Conservation (phyloP, 2,888 invertebrate species). For the Chrysolina oricalcia region DNA sequence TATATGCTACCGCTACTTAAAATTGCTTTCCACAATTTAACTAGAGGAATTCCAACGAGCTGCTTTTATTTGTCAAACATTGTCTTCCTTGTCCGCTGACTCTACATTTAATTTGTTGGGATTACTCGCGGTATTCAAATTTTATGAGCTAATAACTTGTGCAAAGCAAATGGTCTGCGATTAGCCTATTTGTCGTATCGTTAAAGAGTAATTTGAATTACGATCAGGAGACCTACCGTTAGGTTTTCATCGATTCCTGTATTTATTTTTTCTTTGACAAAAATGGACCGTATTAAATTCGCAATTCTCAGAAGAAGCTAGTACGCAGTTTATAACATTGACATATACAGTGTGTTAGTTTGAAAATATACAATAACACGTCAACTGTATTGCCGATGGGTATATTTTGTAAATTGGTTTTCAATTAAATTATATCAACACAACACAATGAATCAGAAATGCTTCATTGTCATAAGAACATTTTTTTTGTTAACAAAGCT, state of each 20-base stretch:
- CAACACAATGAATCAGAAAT: too few relatives aligned
- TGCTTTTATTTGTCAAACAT: conserved; percentile 13
- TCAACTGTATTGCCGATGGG: too few relatives aligned
- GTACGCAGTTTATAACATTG: too few relatives aligned
- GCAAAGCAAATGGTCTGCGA: neutral
- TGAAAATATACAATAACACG: too few relatives aligned
- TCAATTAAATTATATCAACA: neutral
- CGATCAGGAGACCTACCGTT: neutral
- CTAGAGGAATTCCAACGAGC: neutral
- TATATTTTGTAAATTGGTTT: too few relatives aligned
- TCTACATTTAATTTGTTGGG: conserved; percentile 6
- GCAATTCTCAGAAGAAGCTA: too few relatives aligned
- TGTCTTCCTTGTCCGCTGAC: neutral
- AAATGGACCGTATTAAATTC: too few relatives aligned
- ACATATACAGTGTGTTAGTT: too few relatives aligned
- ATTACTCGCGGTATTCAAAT: conserved; percentile 18
- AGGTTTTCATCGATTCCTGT: neutral
- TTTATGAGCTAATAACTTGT: conserved; percentile 11
- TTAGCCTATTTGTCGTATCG: conserved; percentile 15
- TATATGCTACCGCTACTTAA: conserved; percentile 12
- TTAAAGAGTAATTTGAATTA: neutral
- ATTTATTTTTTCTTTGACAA: neutral
- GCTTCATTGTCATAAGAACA: too few relatives aligned
- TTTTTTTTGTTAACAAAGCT: too few relatives aligned
- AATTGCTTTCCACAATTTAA: neutral